phyloP scores from a whole-genome alignment of 1,140 invertebrate genomes.

The Plectus sambesii region DNA sequence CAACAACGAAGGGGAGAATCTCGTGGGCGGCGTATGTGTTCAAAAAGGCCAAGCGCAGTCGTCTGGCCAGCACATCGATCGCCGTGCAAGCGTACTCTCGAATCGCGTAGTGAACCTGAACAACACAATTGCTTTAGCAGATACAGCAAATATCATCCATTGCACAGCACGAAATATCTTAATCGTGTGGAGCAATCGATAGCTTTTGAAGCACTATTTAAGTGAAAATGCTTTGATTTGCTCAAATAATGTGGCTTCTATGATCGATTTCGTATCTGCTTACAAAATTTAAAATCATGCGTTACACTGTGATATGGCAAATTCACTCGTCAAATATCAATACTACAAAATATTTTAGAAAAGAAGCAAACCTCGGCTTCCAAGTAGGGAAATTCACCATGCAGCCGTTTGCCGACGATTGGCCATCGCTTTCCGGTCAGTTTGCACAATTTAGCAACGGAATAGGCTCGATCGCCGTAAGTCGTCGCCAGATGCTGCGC shows the following conservation, averaged over 20 bases:
- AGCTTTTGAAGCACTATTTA: too few relatives aligned
- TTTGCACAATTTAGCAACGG: conserved; percentile 85
- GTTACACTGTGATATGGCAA: too few relatives aligned
- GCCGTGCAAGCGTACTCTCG: conserved; percentile 90
- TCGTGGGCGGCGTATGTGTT: conserved; percentile 89
- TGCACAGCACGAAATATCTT: conserved; percentile 5
- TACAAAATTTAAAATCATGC: too few relatives aligned
- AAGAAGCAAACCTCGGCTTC: conserved; percentile 71
- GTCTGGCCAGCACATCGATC: conserved; percentile 85
- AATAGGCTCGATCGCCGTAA: conserved; percentile 93
- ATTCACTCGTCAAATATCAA: background rate
- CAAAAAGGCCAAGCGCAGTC: conserved; percentile 81
- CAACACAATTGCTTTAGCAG: conserved; percentile 22
- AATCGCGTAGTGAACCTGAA: conserved; percentile 70
- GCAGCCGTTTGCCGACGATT: conserved; percentile 85
- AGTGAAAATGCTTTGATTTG: too few relatives aligned
- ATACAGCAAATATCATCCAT: conserved; percentile 13
- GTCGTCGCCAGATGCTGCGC: conserved; percentile 89
- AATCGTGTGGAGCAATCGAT: too few relatives aligned
- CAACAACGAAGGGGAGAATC: conserved; percentile 72
- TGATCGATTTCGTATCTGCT: too few relatives aligned
- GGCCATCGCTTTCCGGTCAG: conserved; percentile 89
- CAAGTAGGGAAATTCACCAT: conserved; percentile 96
- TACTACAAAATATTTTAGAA: background rate
- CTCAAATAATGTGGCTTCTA: too few relatives aligned